These are phyloP conservation scores for Henicopernis longicauda DNA, from an alignment of 2,113 vertebrate genomes.

Conservation along the genomic window DNA sequence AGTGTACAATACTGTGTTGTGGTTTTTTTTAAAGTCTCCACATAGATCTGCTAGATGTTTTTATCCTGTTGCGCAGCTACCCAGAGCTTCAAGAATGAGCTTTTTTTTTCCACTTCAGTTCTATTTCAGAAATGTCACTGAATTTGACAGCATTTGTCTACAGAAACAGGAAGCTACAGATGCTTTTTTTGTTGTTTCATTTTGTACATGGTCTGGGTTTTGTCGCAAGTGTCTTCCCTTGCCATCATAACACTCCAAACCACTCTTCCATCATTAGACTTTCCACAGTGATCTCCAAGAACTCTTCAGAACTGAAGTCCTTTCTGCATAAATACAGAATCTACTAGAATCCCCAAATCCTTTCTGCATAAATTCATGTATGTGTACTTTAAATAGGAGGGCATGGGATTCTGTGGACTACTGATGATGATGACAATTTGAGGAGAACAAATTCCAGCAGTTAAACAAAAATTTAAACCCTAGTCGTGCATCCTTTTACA, in stretches of 20 bases:
- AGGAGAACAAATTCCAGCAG: not conserved
- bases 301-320: not conserved
- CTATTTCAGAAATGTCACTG: not conserved
- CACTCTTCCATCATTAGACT: not conserved
- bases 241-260: not conserved
- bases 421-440: not conserved
- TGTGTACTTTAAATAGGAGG: not conserved
- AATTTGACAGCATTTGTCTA: not conserved
- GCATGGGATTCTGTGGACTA: not conserved
- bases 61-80: not conserved
- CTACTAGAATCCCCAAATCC: not conserved
- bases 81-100: not conserved
- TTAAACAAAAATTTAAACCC: not conserved
- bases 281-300: not conserved
- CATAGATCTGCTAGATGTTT: not conserved
- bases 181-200: constrained; percentile 4
- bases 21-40: not conserved
- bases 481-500: not conserved
- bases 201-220: not conserved
- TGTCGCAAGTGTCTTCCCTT: not conserved
- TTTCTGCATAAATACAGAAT: not conserved
- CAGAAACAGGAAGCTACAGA: not conserved
- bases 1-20: not conserved
- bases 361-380: not conserved
- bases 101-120: not conserved